Conservation (phyloP, 2,113 vertebrate species). For the Merops nubicus region DNA sequence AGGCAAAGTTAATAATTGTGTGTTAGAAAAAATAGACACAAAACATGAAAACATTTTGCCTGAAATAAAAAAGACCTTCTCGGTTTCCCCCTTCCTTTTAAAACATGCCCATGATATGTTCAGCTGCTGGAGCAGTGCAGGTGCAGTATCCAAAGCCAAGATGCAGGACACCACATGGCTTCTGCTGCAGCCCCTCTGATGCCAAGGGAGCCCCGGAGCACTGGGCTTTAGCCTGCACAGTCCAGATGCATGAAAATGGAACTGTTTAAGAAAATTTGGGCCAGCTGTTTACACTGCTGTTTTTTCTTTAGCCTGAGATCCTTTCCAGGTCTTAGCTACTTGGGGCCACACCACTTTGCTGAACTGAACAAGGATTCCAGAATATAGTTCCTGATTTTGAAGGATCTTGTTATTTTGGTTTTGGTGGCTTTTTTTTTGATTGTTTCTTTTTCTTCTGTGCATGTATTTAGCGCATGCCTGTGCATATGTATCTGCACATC, state of each 20-base stretch:
- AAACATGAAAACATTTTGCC: neutral
- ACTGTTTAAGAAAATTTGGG: neutral
- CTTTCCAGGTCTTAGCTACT: neutral
- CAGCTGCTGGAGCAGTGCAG: neutral
- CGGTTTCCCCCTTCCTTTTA: neutral
- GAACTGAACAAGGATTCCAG: neutral
- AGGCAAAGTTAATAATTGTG: neutral
- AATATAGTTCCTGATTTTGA: neutral
- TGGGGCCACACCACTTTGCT: neutral
- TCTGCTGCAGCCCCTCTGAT: neutral
- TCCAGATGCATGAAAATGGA: neutral
- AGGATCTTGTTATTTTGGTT: neutral
- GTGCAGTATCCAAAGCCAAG: neutral
- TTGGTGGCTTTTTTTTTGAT: fast-evolving
- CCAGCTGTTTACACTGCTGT: neutral
- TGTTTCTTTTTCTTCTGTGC: neutral
- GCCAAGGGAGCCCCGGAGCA: neutral
- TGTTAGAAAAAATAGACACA: neutral
- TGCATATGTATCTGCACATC: neutral
- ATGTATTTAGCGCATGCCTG: neutral
- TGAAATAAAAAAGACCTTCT: neutral
- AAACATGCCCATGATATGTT: neutral
- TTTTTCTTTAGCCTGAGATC: neutral
- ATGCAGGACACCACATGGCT: neutral
- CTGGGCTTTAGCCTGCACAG: neutral